A percentile compares a stretch with the other conserved stretches of the same genome.
Conservation (phyloP, 1,140 invertebrate species). For the Nixonia krombeini region DNA sequence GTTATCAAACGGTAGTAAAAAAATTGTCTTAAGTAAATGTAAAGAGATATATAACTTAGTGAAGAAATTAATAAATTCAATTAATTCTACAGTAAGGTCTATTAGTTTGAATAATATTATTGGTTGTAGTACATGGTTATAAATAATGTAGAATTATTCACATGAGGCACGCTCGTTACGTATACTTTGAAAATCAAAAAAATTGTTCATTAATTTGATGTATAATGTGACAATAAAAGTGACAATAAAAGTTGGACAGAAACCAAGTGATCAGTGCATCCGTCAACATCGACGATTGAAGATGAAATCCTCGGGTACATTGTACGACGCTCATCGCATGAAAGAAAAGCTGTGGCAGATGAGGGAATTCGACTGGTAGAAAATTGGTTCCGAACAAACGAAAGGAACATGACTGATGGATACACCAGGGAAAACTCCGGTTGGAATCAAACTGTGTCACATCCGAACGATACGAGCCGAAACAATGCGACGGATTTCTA, state of each 20-base stretch:
- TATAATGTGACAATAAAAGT: too few species aligned
- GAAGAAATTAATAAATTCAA: too few species aligned
- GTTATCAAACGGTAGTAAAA: too few species aligned
- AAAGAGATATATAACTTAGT: too few species aligned
- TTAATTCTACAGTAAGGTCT: too few species aligned
- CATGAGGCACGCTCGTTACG: too few species aligned
- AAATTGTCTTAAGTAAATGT: too few species aligned
- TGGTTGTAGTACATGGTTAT: too few species aligned
- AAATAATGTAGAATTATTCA: too few species aligned
- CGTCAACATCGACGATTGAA: slow-evolving; percentile 10
- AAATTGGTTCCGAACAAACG: slow-evolving; percentile 14
- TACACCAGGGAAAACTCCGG: slow-evolving; percentile 19
- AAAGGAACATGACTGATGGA: slow-evolving; percentile 30
- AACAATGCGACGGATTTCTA: slow-evolving; percentile 24
- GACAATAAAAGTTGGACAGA: neutral
- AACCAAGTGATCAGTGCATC: slow-evolving; percentile 1
- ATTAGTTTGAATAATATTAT: too few species aligned
- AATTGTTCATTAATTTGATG: too few species aligned
- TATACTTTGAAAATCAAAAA: too few species aligned
- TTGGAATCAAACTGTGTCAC: slow-evolving; percentile 33
- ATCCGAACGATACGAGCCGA: slow-evolving; percentile 19
- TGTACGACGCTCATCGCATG: neutral
- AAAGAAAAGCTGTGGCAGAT: neutral
- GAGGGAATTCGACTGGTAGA: slow-evolving; percentile 10
- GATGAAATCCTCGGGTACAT: slow-evolving; percentile 15